Conservation (phyloP, 2,888 invertebrate species). For the Amphipyra tragopoginis region DNA sequence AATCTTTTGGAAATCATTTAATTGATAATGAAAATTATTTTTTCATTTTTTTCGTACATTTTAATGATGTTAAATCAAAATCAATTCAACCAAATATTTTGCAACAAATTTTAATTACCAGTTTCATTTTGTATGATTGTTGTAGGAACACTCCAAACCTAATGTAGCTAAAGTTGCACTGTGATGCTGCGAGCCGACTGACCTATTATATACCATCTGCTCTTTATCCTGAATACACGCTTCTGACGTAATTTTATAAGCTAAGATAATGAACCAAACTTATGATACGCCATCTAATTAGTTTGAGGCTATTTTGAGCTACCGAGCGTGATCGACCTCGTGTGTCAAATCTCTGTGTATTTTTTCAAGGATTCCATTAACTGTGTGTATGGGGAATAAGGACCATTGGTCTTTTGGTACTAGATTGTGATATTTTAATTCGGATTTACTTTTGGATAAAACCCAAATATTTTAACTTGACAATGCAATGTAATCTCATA, state of each 20-base stretch:
- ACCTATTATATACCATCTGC: conserved; percentile 83
- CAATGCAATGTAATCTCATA: too few relatives aligned
- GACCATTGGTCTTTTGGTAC: conserved; percentile 35
- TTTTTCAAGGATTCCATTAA: conserved; percentile 76
- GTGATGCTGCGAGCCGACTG: conserved; percentile 69
- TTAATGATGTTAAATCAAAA: too few relatives aligned
- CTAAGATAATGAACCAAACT: conserved; percentile 69
- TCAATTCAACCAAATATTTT: neutral
- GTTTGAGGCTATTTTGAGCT: conserved; percentile 64
- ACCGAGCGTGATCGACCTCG: conserved; percentile 77
- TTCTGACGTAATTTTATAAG: conserved; percentile 78
- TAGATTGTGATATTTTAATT: too few relatives aligned
- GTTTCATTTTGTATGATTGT: conserved; percentile 78
- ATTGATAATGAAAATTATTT: too few relatives aligned
- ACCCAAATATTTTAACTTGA: too few relatives aligned
- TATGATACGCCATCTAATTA: conserved; percentile 80
- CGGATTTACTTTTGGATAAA: too few relatives aligned
- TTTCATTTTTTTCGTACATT: too few relatives aligned
- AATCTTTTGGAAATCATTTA: too few relatives aligned
- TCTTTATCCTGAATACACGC: conserved; percentile 79
- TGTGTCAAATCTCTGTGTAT: conserved; percentile 69
- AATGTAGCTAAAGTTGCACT: conserved; percentile 66
- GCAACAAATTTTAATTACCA: conserved; percentile 73
- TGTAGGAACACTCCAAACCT: conserved; percentile 45
- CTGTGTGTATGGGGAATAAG: conserved; percentile 60